Base-by-base conservation (phyloP, 2,113 vertebrate species). In the Grammomys dolichurus region DNA sequence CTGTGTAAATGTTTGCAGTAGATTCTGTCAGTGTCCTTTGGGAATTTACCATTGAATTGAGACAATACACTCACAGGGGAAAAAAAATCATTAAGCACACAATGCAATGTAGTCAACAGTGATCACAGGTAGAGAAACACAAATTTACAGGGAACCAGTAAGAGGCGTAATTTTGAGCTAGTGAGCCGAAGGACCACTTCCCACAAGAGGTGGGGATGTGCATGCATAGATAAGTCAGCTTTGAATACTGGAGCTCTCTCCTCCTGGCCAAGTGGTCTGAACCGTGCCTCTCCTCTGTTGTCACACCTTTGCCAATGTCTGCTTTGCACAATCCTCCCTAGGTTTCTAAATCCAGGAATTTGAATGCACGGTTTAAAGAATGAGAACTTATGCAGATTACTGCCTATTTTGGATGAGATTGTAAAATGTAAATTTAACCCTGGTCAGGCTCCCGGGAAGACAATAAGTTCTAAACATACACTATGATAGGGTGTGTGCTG, bases 1-100 rank as follows among this genome's bases (percentile, higher is more conserved):
- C n/a, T 7, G 16, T 67, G 82, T 81, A 86, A 43, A 78, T n/a
- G 46, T 91, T 91, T 95, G 54, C 14, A 63, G 33, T 78, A 86
- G 72, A 73, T 77, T 20, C 26, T 96, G 58, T 54, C 40, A 67
- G 69, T 86, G 82, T 67, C 78, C 58, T 95, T 94, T 48, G 73
- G 76, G 91, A 86, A 93, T 54, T 93, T 70, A 54, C 19, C 20
- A 20, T 75, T 58, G 43, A 95, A 60, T 65, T 89, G 67, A 75
- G 91, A 80, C 24, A 65, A 58, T 89, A 81, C 1, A 46, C 58
- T 85, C 31, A 5, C 36, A 56, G 65, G 43, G 31, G 28, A 33
- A 84, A 72, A 89, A 76, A 89, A 80, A 67, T 22, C 40, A 63
- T 48, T 65, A 76, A 56, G 33, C 48, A 46, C 9, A 81, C 4